These are phyloP conservation scores for Chymomyza costata DNA, from an alignment of 1,140 invertebrate species.

Conservation along the genomic window DNA sequence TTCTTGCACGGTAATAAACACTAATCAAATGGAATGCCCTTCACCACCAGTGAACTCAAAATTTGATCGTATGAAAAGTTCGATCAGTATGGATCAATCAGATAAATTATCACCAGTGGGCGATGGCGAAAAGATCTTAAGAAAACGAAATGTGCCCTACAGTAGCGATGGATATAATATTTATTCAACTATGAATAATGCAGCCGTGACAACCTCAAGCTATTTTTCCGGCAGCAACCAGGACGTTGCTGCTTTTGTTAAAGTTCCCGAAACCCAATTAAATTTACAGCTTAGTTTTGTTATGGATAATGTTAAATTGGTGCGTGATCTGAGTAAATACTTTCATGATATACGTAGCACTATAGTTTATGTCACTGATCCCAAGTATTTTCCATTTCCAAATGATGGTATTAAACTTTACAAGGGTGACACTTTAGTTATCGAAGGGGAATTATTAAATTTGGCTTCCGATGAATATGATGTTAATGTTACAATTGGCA, in stretches of 20 bases:
- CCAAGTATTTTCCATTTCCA: slow-evolving; percentile 91
- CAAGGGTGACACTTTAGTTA: slow-evolving; percentile 95
- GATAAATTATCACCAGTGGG: no score
- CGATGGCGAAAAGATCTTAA: no score
- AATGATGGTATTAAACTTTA: slow-evolving; percentile 89
- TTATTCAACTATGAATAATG: slow-evolving; percentile 30
- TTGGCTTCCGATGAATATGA: slow-evolving; percentile 94
- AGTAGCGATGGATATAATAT: slow-evolving; percentile 38
- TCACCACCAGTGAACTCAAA: slow-evolving; percentile 87
- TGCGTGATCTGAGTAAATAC: slow-evolving; percentile 91
- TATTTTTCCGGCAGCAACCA: slow-evolving; percentile 31
- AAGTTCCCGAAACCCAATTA: slow-evolving; percentile 78
- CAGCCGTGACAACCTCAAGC: slow-evolving; percentile 21
- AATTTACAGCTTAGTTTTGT: slow-evolving; percentile 89
- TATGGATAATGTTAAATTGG: slow-evolving; percentile 95
- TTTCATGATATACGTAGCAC: slow-evolving; percentile 86
- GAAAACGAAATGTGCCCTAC: slow-evolving; percentile 11
- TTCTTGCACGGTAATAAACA: slow-evolving; percentile 89
- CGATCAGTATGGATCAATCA: not conserved
- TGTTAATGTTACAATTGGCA: slow-evolving; percentile 94
- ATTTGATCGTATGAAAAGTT: slow-evolving; percentile 59
- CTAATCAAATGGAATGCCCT: slow-evolving; percentile 95
- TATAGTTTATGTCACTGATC: slow-evolving; percentile 94
- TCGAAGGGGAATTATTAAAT: slow-evolving; percentile 95
- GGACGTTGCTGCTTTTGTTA: slow-evolving; percentile 58